Evolutionary conservation across 2,888 invertebrate species (phyloP).

Genomic region (Polydesmus complanatus): DNA sequence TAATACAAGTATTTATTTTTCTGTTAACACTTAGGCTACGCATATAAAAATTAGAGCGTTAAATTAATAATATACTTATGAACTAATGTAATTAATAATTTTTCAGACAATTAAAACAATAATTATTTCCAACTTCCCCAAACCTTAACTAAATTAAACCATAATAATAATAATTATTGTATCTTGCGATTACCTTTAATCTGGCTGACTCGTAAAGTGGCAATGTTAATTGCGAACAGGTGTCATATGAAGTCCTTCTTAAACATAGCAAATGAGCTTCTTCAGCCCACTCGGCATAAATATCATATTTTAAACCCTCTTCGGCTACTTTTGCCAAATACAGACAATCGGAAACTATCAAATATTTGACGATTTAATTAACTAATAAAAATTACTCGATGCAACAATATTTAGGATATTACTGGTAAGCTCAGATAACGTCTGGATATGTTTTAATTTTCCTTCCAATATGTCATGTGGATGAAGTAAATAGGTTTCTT

Average conservation of each 20-base stretch:
- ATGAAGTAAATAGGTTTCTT: background rate
- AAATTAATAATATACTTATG: too few species aligned
- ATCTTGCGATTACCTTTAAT: background rate
- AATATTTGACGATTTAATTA: too few species aligned
- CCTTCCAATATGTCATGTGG: background rate
- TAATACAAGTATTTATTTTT: too few species aligned
- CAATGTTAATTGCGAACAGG: background rate
- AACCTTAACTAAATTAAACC: too few species aligned
- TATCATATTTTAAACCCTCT: background rate
- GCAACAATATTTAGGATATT: too few species aligned
- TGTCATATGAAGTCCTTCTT: background rate
- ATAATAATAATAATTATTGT: too few species aligned
- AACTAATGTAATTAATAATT: too few species aligned
- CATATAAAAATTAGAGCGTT: too few species aligned
- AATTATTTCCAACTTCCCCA: too few species aligned
- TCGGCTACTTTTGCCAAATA: background rate
- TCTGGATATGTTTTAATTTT: background rate
- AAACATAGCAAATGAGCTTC: background rate
- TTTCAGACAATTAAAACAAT: too few species aligned
- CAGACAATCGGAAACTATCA: background rate
- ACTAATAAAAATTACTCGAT: too few species aligned
- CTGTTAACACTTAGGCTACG: too few species aligned
- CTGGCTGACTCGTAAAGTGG: background rate
- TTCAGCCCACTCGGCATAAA: background rate
- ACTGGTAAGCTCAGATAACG: background rate